Evolutionary conservation across 2,113 vertebrate genomes (phyloP).

Genomic region (Erinaceus europaeus): DNA sequence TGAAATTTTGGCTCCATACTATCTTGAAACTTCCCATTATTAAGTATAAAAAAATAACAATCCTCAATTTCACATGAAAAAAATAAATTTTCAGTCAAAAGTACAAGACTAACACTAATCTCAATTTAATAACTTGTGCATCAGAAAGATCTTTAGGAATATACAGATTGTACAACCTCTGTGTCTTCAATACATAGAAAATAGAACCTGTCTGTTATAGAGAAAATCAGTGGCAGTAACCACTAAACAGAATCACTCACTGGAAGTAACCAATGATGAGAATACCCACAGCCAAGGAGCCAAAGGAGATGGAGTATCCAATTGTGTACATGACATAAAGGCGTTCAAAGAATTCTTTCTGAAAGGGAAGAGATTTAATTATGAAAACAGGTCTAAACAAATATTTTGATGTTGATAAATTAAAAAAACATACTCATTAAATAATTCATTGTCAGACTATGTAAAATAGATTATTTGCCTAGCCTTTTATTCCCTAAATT

Average conservation of each 20-base stretch:
- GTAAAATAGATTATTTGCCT: constrained; percentile 78
- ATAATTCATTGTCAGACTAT: constrained; percentile 73
- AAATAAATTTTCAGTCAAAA: neutral
- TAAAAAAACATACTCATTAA: constrained; percentile 76
- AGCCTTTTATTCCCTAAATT: constrained; percentile 76
- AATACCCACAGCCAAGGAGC: constrained; percentile 88
- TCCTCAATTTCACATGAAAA: constrained; percentile 1
- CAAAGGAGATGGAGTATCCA: constrained; percentile 91
- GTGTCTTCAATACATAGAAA: neutral
- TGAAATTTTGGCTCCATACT: too few relatives aligned
- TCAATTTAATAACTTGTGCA: neutral
- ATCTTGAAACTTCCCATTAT: too few relatives aligned
- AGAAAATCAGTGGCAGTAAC: neutral
- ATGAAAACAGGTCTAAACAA: constrained; percentile 77
- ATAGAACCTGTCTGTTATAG: neutral
- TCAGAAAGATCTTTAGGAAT: neutral
- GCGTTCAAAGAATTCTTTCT: constrained; percentile 90
- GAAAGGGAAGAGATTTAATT: constrained; percentile 52
- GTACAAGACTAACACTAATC: neutral
- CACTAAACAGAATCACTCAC: constrained; percentile 68
- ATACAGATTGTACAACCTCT: neutral
- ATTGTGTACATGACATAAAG: constrained; percentile 90
- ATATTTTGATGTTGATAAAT: constrained; percentile 76
- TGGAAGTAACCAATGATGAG: constrained; percentile 91
- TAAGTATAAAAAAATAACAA: neutral